Evolutionary conservation across 2,888 invertebrate genomes (phyloP).

Genomic region (Cantharis lateralis): DNA sequence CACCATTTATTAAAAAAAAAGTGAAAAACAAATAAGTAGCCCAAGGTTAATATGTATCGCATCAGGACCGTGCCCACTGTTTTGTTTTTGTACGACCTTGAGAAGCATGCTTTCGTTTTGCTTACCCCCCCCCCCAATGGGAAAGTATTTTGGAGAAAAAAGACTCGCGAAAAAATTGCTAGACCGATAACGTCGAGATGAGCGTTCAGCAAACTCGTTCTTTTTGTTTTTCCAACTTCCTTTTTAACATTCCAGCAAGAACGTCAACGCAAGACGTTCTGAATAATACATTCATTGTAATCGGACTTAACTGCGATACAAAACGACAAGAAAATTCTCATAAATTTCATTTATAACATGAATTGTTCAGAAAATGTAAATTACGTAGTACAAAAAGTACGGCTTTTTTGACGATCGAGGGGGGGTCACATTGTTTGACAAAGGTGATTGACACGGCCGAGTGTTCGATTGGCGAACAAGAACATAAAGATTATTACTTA

Average conservation of each 20-base stretch:
- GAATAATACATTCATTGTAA: constrained; percentile 20
- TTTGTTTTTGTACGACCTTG: not conserved
- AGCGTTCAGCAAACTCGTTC: not conserved
- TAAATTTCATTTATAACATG: not conserved
- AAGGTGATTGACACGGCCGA: not conserved
- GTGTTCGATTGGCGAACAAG: not conserved
- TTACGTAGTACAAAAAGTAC: not conserved
- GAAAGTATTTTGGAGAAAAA: not conserved
- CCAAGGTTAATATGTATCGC: not conserved
- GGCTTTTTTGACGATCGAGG: not conserved
- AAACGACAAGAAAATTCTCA: not conserved
- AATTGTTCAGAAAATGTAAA: not conserved
- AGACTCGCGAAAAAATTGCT: not conserved
- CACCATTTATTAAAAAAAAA: not conserved
- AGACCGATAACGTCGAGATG: not conserved
- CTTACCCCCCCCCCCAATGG: no score
- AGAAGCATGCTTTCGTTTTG: no score
- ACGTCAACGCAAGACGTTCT: constrained; percentile 9
- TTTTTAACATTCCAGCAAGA: constrained; percentile 18
- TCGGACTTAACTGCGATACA: not conserved
- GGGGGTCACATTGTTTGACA: not conserved
- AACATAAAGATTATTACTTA: not conserved
- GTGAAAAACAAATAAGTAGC: not conserved
- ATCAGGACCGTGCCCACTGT: not conserved
- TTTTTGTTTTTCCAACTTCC: constrained; percentile 6